Evolutionary conservation across 2,888 invertebrate genomes (phyloP), one percentile per base, ranked within the genome.

Genomic region (Ernsta delagoae): DNA sequence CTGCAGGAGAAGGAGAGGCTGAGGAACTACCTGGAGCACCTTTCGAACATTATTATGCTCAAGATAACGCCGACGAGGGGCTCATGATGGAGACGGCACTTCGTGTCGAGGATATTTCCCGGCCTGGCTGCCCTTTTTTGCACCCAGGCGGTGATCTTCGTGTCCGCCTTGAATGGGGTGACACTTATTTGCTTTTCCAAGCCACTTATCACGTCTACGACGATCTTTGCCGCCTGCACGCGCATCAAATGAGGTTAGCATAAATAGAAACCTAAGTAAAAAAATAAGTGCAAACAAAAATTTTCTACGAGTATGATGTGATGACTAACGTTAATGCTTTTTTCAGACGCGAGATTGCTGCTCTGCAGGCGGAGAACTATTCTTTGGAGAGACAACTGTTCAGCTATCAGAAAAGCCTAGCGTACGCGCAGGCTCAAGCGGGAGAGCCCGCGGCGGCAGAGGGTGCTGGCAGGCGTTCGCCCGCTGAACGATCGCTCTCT

Each of bases 161-260:
- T 16, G 95, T 97, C 34, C 96, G 97, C 75, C 94, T 97, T 62
- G 97, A 97, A 82, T 97, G 97, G 97, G 95, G 96, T 78, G 97
- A 97, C 84, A 96, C 96, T 64, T 96, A 97, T 80, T 92, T 97
- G 68, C 95, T 97, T 70, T 96, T 96, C 85, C 96, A 96, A 85
- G 96, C 97, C 71, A 96, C 96, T 71, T 97, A 97, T 87, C 96
- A 97, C 89, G 96, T 96, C 81, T 96, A 97, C 84, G 97, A 97
- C 84, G 97, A 97, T 87, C 95, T 97, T 57, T 95, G 96, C 78
- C 94, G 97, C 75, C 92, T 96, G 72, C 97, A 97, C 86, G 96
- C 96, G 85, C 96, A 96, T 82, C 97, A 97, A 84, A 97, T 97
- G 97, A 95, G 96, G 96, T 96, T 87, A 82, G 84, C 73, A 65